These are phyloP conservation scores for Pollicipes pollicipes DNA, from an alignment of 1,140 invertebrate species.

Conservation along the genomic window DNA sequence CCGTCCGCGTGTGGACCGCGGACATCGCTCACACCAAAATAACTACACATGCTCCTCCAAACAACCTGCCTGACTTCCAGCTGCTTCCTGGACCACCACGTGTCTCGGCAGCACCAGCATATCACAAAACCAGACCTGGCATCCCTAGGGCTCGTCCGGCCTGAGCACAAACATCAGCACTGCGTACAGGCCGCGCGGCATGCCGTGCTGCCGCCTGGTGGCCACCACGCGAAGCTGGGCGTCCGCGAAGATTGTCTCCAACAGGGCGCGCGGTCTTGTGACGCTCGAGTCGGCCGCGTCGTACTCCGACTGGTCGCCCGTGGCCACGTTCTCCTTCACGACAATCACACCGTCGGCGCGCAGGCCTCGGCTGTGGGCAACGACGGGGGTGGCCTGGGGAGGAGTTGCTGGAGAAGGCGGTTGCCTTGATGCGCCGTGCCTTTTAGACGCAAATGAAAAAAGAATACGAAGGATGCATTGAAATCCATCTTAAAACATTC, in stretches of 20 bases:
- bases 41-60: too few relatives aligned
- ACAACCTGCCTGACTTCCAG: too few relatives aligned
- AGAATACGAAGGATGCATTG: too few relatives aligned
- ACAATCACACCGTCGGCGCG: constrained; percentile 61
- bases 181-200: constrained; percentile 78
- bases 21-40: too few relatives aligned
- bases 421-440: too few relatives aligned
- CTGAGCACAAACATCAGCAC: constrained; percentile 83
- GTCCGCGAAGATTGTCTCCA: constrained; percentile 44
- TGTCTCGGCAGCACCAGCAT: too few relatives aligned
- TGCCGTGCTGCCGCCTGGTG: constrained; percentile 65
- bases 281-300: constrained; percentile 80
- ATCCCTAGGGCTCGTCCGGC: constrained; percentile 19
- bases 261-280: constrained; percentile 47
- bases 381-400: constrained; percentile 6
- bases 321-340: constrained; percentile 70
- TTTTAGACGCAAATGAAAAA: too few relatives aligned
- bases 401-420: too few relatives aligned
- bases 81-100: too few relatives aligned
- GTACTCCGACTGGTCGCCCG: constrained; percentile 32
- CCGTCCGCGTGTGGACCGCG: too few relatives aligned
- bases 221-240: constrained; percentile 52
- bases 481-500: too few relatives aligned
- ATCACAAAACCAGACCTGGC: too few relatives aligned
- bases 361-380: constrained; percentile 37